Conservation (phyloP, 2,113 vertebrate genomes). For the Archocentrus centrarchus region DNA sequence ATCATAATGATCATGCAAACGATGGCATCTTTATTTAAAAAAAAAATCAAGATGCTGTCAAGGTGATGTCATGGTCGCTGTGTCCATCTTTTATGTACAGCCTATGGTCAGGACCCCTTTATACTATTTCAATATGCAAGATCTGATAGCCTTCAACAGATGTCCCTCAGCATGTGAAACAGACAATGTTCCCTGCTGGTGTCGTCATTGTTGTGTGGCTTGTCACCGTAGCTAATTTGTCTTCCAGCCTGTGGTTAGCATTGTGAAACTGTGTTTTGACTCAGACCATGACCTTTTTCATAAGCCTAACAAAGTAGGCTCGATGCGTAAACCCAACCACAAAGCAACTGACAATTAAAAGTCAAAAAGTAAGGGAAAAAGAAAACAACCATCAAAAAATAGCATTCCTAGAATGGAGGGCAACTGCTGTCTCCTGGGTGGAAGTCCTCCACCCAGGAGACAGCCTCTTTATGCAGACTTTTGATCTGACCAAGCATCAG, state of each 20-base stretch:
- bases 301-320: slow-evolving; percentile 3
- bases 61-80: background rate
- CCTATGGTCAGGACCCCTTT: background rate
- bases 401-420: background rate
- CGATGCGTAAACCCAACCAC: background rate
- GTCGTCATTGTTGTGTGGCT: background rate
- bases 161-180: background rate
- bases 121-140: background rate
- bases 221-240: background rate
- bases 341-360: background rate
- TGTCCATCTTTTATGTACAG: slow-evolving; percentile 8
- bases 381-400: background rate
- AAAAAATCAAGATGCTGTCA: background rate
- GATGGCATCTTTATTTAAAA: background rate
- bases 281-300: background rate
- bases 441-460: background rate
- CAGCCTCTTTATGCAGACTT: background rate
- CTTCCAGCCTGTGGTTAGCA: background rate
- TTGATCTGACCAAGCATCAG: background rate
- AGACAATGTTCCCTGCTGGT: background rate
- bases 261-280: slow-evolving; percentile 7
- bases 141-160: background rate
- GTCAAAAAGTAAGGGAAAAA: background rate
- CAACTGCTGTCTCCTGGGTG: background rate
- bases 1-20: background rate